Base-by-base conservation (phyloP, 2,797 vertebrate genomes). In the Aulostomus chinensis region DNA sequence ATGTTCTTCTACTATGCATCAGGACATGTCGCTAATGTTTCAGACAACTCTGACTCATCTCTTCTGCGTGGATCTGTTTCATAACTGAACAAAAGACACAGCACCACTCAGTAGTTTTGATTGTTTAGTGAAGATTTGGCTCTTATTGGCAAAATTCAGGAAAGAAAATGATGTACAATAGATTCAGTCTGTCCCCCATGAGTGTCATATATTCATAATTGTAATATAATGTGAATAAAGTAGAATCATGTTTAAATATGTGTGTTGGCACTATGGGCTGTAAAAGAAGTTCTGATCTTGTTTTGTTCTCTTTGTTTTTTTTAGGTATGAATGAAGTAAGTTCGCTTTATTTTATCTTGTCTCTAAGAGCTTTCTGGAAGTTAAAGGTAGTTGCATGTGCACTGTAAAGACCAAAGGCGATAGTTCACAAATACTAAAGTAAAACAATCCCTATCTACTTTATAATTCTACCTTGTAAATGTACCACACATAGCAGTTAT, bases 281-380 rank as follows among this genome's bases (percentile, higher is more conserved):
- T 75, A 54, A 67, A 58, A 69, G 39, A 66, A 71, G 32, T 68
- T 80, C 83, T 83, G 69, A 85, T 78, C 50, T 14, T 81, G 49
- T 80, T 86, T 81, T 81, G 61, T 88, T 84, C 64, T 88, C 74
- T 85, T 45, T 38, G 70, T 74, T 59, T 63, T 72, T 85, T 86
- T 84, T 88, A 93, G 90, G 90, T 92, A 87, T 92, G 90, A 92
- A 87, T 88, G 80, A 92, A 91, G 91, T 91, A 91, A 90, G 87
- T 88, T 87, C 81, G 53, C 48, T 82, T 87, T 84, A 62, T 77
- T 83, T 81, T 60, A 66, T 73, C 50, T 49, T 36, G 47, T 76
- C 46, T 77, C 15, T 47, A 54, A 76, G 40, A 68, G 33, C 71
- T 76, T 76, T 81, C 45, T 73, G 64, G 34, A 54, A 56, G 36